Conservation (phyloP, 2,797 vertebrate genomes). For the Xiphophorus birchmanni region DNA sequence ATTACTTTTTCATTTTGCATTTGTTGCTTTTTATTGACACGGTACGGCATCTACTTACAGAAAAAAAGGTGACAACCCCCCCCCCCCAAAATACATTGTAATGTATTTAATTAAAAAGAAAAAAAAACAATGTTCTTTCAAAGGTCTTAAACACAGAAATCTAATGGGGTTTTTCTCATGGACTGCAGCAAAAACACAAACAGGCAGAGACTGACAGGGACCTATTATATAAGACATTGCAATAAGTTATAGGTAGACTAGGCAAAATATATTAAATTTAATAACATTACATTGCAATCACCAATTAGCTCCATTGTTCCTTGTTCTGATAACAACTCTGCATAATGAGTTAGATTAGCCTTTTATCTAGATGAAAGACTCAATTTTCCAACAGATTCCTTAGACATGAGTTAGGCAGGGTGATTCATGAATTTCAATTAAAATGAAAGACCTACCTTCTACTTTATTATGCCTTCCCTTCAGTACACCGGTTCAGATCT, state of each 20-base stretch:
- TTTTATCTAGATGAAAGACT: slow-evolving; percentile 87
- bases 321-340: slow-evolving; percentile 80
- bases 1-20: slow-evolving; percentile 71
- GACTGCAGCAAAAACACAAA: slow-evolving; percentile 20
- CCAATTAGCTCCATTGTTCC: slow-evolving; percentile 84
- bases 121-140: not conserved
- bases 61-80: not conserved
- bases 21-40: slow-evolving; percentile 64
- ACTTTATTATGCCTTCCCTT: slow-evolving; percentile 79
- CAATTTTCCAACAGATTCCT: slow-evolving; percentile 81
- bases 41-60: slow-evolving; percentile 51
- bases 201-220: slow-evolving; percentile 21
- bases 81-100: not conserved
- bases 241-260: slow-evolving; percentile 58
- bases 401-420: slow-evolving; percentile 79
- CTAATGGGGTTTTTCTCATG: slow-evolving; percentile 2
- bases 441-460: slow-evolving; percentile 82
- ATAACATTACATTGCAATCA: slow-evolving; percentile 79
- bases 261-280: slow-evolving; percentile 70
- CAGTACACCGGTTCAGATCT: slow-evolving; percentile 76
- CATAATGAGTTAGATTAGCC: slow-evolving; percentile 85
- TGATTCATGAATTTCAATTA: slow-evolving; percentile 87
- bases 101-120: slow-evolving; percentile 5
- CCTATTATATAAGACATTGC: slow-evolving; percentile 54
- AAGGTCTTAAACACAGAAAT: slow-evolving; percentile 38